Base-by-base conservation (phyloP, 2,113 vertebrate genomes). In the Morone chrysops region DNA sequence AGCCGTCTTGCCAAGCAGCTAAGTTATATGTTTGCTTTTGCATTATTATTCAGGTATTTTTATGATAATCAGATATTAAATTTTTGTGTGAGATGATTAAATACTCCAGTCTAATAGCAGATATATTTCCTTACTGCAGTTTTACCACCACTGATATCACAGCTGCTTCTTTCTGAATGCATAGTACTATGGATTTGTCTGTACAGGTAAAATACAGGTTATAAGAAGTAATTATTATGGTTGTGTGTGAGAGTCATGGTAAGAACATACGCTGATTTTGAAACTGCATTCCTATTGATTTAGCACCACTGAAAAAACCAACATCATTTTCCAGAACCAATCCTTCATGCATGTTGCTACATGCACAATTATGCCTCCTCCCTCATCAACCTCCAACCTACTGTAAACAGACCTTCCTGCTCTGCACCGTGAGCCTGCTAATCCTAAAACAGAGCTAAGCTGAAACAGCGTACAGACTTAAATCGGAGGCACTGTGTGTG, bases 391-490 rank as follows among this genome's bases (percentile, higher is more conserved):
- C 53, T 56, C 14, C 48, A 56, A 60, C 16, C 59, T 31, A 10
- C 43, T 62, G 25, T 38, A 62, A 74, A 82, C 68, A 75, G 66
- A 79, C 50, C 8, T 16, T 63, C 57, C 81, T 67, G 63, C 68
- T 71, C 72, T 71, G 65, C 69, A 54, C 31, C 1, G 14, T 43
- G 16, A 78, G 8, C 69, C 45, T 40, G 41, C 75, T 87, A 75
- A 89, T 85, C 66, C 62, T 18, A 13, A 82, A 79, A 80, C 67
- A 8, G 17, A 72, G 79, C 70, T 84, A 74, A 89, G 36, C 76
- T 74, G 62, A 80, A 70, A 47, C 51, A 8, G 60, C 18, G 22
- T 25, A 51, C 14, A 13, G 43, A 7, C 2, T 53, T 78, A 57
- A 77, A 83, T 83, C 80, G 75, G 69, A 60, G 43, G 22, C 43